These are phyloP conservation scores for Apis florea DNA, from an alignment of 1,140 invertebrate genomes.

Conservation along the genomic window DNA sequence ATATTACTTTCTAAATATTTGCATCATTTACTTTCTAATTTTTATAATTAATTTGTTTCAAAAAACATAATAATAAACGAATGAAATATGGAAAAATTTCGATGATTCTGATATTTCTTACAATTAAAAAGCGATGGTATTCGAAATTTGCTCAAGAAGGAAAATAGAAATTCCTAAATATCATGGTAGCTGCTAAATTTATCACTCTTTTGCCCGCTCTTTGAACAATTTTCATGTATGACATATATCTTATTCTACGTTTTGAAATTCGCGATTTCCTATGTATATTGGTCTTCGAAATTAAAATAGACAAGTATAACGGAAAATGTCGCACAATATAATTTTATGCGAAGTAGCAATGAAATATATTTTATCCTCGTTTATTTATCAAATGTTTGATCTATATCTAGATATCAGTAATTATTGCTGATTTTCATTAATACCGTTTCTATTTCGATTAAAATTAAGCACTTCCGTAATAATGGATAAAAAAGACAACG, in stretches of 20 bases:
- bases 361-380: background rate
- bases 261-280: background rate
- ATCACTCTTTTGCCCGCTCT: background rate
- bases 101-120: conserved; percentile 1
- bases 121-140: conserved; percentile 18
- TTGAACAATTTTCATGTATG: background rate
- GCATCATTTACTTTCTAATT: background rate
- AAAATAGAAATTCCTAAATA: conserved; percentile 34
- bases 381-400: background rate
- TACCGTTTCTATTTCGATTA: background rate
- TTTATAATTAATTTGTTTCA: background rate
- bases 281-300: background rate
- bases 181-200: conserved; percentile 34
- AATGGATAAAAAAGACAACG: background rate
- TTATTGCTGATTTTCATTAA: background rate
- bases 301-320: conserved; percentile 4
- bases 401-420: background rate
- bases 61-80: background rate
- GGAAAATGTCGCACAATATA: background rate
- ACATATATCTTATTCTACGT: conserved; percentile 13
- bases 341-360: background rate
- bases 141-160: conserved; percentile 14
- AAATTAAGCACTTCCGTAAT: background rate
- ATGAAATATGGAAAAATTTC: background rate
- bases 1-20: background rate